Evolutionary conservation across 2,797 vertebrate genomes (phyloP).

Genomic region (Acanthis flammea): DNA sequence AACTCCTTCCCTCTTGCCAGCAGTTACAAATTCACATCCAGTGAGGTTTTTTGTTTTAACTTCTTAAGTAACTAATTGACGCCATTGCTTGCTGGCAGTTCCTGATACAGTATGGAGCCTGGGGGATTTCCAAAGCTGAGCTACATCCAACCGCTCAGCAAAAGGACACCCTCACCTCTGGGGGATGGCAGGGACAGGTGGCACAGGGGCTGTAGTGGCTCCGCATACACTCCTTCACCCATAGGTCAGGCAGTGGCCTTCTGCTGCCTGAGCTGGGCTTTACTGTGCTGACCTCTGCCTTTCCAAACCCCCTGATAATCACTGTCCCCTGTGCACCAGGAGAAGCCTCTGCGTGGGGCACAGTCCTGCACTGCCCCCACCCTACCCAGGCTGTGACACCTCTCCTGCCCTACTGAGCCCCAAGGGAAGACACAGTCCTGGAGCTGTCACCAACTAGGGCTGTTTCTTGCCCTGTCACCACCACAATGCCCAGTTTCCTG

Average conservation of each 20-base stretch:
- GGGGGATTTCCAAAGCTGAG: not conserved
- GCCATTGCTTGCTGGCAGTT: not conserved
- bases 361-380: not conserved
- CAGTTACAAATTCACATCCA: not conserved
- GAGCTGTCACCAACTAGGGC: not conserved
- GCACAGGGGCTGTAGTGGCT: not conserved
- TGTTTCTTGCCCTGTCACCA: not conserved
- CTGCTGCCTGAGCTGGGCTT: not conserved
- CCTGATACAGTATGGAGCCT: not conserved
- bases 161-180: not conserved
- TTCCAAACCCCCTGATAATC: not conserved
- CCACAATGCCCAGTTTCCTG: not conserved
- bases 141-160: not conserved
- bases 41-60: not conserved
- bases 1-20: not conserved
- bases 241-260: fast-evolving
- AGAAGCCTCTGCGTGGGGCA: not conserved
- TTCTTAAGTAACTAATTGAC: not conserved
- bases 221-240: not conserved
- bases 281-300: not conserved
- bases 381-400: not conserved
- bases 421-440: not conserved
- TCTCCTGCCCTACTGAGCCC: not conserved
- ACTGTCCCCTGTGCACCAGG: not conserved
- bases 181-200: not conserved